Base-by-base conservation (phyloP, 2,113 vertebrate genomes). In the Pedetes capensis region DNA sequence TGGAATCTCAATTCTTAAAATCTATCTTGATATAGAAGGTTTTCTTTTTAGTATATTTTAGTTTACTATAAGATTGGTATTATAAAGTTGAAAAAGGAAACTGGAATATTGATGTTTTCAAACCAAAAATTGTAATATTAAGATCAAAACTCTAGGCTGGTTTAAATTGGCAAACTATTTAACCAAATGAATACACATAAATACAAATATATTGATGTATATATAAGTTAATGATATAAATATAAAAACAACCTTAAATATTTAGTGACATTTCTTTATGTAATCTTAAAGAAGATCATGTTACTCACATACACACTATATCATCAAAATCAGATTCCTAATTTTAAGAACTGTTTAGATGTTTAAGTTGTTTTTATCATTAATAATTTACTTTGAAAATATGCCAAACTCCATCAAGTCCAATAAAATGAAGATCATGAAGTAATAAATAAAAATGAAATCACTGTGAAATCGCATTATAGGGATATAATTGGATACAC, bases 371-470 rank as follows among this genome's bases (percentile, higher is more conserved):
- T 96, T 96, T 92, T 93, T 81, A 63, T 86, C 74, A 72, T 29
- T 97, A 94, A 16, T 93, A 95, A 93, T 93, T 95, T 32, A 89
- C 51, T 97, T 59, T 78, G 80, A 96, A 98, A 96, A 93, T 76
- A 82, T 83, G 78, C 9, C 83, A 63, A 83, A 75, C 71, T 93
- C 69, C 32, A 91, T 79, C 34, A 96, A 92, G 95, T 94, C 74
- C 72, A 93, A 66, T 95, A 94, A 97, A 97, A 78, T 95, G 69
- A 93, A 97, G 44, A 95, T 79, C 42, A 9, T 95, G 94, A 90
- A 96, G 84, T 97, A 98, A 97, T 96, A 92, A 97, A 96, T 94
- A 96, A 93, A 96, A 98, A 97, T 95, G 22, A 95, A 93, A 79
- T 93, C 90, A 96, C 69, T 92, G 92, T 97, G 71, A 97, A 29